phyloP scores from a whole-genome alignment of 2,888 invertebrate species.

The Megalurothrips usitatus region DNA sequence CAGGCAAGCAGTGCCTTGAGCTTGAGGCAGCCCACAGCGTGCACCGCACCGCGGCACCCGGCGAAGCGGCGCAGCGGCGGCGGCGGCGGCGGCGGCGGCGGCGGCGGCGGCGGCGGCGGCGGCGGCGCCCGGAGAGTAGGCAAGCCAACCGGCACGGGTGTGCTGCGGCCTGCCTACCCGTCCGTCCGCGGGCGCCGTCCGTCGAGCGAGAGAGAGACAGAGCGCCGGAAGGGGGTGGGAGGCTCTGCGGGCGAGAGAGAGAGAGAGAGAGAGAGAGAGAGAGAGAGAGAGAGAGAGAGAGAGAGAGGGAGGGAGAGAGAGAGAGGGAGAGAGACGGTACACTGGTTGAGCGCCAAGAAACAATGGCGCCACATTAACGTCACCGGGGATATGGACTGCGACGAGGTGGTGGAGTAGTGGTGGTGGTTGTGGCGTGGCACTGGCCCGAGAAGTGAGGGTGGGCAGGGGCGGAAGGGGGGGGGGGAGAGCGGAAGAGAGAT shows the following conservation, averaged over 20 bases:
- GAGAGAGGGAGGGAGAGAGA: neutral
- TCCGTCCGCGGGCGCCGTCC: neutral
- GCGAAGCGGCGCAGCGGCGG: too few species aligned
- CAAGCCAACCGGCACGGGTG: neutral
- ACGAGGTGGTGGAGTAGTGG: neutral
- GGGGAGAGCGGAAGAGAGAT: too few species aligned
- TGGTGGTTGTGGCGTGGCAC: neutral
- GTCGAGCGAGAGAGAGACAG: neutral
- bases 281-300: neutral
- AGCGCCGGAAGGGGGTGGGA: neutral
- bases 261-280: neutral
- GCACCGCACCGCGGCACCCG: too few species aligned
- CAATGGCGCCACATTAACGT: conserved; percentile 24
- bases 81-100: too few species aligned
- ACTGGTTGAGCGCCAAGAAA: conserved; percentile 24
- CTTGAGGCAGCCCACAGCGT: too few species aligned
- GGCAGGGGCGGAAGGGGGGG: neutral
- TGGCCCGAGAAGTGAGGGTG: neutral
- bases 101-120: too few species aligned
- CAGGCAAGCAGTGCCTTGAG: too few species aligned
- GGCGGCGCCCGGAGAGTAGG: neutral
- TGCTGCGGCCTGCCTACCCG: neutral
- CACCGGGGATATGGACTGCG: conserved; percentile 21
- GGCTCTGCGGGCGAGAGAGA: neutral
- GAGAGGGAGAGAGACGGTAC: neutral